Evolutionary conservation across 2,888 invertebrate genomes (phyloP), one percentile per base, ranked within the genome.

Genomic region (Trissonchulus latispiculum): DNA sequence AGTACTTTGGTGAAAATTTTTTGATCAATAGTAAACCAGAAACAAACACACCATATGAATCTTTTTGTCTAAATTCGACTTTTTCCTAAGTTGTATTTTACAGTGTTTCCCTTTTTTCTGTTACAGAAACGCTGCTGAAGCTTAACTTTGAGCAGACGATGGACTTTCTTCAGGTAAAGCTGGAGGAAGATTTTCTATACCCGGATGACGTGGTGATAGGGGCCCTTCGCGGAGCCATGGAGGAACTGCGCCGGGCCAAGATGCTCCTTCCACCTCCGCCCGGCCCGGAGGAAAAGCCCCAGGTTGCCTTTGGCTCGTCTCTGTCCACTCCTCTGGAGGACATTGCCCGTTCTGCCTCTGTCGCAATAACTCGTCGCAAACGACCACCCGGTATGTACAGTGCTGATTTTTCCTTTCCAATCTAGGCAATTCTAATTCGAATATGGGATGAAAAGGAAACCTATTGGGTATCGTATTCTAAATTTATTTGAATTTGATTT

Each of bases 141-240:
- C 79, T 83, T 78, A 77, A 79, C 66, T 83, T 85, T 81, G 86
- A 86, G 76, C 81, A 83, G 15, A 79, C 85, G 67, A 81, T 86
- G 77, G 80, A 81, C 74, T 84, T 84, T 77, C 81, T 86, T 75
- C 93, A 95, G 87, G 90, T 90, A 31, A 83, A 83, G n/a, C 86
- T 96, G 77, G 92, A 93, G 83, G 90, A 91, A 84, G 91, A 96
- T 84, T 95, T 96, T 86, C 90, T 91, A 76, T 93, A 90, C 84
- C 91, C 92, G 79, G 94, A 95, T 83, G 96, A 99, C 83, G 87
- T 90, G 76, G 93, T 92, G 61, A 90, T 99, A 81, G 90, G 90
- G 80, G 89, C 90, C 75, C 87, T 97, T 81, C 91, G 92, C 81
- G 88, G 90, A 73, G 90, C 90, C 48, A 89, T 93, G 88, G 92